Evolutionary conservation across 2,113 vertebrate genomes (phyloP).

Genomic region (Heptranchias perlo): DNA sequence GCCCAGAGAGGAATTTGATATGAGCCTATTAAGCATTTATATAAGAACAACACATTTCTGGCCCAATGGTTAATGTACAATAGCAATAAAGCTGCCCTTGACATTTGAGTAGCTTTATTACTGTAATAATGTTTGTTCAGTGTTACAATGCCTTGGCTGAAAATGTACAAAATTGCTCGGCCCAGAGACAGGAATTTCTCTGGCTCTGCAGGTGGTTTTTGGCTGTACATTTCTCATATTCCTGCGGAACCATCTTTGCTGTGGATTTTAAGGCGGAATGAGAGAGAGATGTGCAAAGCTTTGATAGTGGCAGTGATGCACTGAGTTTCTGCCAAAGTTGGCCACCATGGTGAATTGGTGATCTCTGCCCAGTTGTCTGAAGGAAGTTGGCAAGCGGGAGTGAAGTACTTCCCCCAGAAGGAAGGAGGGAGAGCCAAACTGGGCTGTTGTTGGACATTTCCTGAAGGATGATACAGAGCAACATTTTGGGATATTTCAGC

Average conservation of each 20-base stretch:
- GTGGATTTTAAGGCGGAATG: background rate
- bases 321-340: background rate
- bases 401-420: background rate
- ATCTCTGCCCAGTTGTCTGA: background rate
- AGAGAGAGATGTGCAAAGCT: background rate
- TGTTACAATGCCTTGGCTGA: background rate
- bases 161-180: background rate
- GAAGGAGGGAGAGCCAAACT: background rate
- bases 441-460: background rate
- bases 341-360: background rate
- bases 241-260: background rate
- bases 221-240: background rate
- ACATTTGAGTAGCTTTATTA: conserved; percentile 23
- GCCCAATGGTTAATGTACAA: background rate
- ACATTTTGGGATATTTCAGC: background rate
- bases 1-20: background rate
- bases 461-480: no score
- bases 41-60: background rate
- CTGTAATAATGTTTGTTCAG: conserved; percentile 11
- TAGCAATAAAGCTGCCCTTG: conserved; percentile 28
- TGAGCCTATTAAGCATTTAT: background rate
- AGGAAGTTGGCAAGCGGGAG: background rate
- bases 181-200: conserved; percentile 6
- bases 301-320: background rate
- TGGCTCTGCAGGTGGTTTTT: background rate